These are phyloP conservation scores for Zootermopsis nevadensis DNA, from an alignment of 2,888 invertebrate species.

Conservation along the genomic window DNA sequence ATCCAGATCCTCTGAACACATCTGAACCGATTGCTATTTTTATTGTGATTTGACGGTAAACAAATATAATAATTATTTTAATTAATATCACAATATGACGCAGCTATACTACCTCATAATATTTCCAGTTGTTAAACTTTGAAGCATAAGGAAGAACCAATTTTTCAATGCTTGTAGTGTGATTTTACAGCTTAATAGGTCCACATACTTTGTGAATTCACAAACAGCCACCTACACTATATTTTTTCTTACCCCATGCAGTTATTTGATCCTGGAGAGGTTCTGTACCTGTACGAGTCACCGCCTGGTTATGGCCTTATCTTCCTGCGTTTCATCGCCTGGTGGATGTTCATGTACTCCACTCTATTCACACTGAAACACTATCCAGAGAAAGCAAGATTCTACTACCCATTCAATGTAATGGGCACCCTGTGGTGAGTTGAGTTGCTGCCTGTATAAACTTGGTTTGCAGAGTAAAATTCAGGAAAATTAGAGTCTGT, in stretches of 20 bases:
- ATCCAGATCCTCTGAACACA: too few species aligned
- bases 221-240: too few species aligned
- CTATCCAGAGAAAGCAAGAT: slow-evolving; percentile 84
- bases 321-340: slow-evolving; percentile 78
- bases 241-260: slow-evolving; percentile 59
- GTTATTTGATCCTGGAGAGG: slow-evolving; percentile 92
- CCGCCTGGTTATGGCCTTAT: slow-evolving; percentile 89
- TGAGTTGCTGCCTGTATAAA: background rate
- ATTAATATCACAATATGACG: too few species aligned
- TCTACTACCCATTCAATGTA: slow-evolving; percentile 85
- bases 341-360: slow-evolving; percentile 81
- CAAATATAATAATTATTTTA: too few species aligned
- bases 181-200: too few species aligned
- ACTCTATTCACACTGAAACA: slow-evolving; percentile 82
- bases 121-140: too few species aligned
- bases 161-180: too few species aligned
- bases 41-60: too few species aligned
- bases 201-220: too few species aligned
- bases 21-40: too few species aligned
- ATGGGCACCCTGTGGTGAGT: slow-evolving; percentile 84
- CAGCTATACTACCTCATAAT: too few species aligned
- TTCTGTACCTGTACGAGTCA: slow-evolving; percentile 90
- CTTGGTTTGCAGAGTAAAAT: background rate
- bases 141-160: too few species aligned
- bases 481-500: background rate